These are phyloP conservation scores for Bucorvus abyssinicus DNA, from an alignment of 2,797 vertebrate species.

Conservation along the genomic window DNA sequence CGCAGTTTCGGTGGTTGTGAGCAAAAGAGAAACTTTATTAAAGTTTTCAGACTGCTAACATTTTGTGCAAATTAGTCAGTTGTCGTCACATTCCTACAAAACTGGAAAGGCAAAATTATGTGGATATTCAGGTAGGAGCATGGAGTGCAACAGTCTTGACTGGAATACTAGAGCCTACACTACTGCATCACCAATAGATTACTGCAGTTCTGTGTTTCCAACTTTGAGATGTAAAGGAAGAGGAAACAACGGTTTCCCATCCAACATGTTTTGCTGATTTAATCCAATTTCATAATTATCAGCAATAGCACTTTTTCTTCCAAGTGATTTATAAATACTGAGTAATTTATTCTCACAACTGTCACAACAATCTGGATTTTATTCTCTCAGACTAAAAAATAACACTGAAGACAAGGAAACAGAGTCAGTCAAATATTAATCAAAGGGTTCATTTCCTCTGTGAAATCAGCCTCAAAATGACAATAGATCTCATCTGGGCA, in stretches of 20 bases:
- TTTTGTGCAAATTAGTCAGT: not conserved
- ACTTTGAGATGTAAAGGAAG: not conserved
- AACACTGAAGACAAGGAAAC: not conserved
- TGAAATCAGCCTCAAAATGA: slow-evolving; percentile 12
- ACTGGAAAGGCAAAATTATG: not conserved
- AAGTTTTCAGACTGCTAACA: not conserved
- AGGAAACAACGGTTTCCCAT: not conserved
- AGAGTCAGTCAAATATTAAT: not conserved
- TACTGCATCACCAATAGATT: not conserved
- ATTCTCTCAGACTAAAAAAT: not conserved
- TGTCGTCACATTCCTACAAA: not conserved
- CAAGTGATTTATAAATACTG: slow-evolving; percentile 18
- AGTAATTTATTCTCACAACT: slow-evolving; percentile 45
- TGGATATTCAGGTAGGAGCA: not conserved
- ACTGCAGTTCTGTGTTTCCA: not conserved
- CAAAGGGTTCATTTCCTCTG: not conserved
- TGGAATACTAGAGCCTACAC: not conserved
- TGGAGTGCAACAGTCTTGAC: not conserved
- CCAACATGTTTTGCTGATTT: slow-evolving; percentile 18
- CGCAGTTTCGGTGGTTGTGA: not conserved
- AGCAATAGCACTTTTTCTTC: slow-evolving; percentile 3
- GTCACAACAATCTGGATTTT: slow-evolving; percentile 31
- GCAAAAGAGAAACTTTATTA: not conserved
- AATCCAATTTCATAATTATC: not conserved
- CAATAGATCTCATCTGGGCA: not conserved